Evolutionary conservation across 2,888 invertebrate genomes (phyloP).

Genomic region (Brenthis ino): DNA sequence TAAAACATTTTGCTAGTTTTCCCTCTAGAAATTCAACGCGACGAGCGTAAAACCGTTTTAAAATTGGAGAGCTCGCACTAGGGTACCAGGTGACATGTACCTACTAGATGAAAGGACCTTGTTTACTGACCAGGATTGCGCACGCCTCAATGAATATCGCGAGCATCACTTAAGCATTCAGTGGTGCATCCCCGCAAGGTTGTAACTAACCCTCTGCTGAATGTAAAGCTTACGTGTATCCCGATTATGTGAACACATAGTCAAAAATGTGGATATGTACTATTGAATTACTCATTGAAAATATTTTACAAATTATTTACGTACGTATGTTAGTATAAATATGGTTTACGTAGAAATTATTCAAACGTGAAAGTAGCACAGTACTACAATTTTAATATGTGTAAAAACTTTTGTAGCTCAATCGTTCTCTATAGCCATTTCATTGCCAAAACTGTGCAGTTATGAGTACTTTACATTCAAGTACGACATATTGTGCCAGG

Average conservation of each 20-base stretch:
- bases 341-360: background rate
- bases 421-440: constrained; percentile 14
- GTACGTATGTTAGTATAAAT: too few relatives aligned
- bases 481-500: constrained; percentile 27
- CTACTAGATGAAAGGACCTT: constrained; percentile 56
- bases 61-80: constrained; percentile 48
- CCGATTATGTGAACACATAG: constrained; percentile 1
- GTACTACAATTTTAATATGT: constrained; percentile 9
- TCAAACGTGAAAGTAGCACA: constrained; percentile 14
- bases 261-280: background rate
- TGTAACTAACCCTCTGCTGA: constrained; percentile 66
- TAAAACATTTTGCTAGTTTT: background rate
- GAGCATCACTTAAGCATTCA: constrained; percentile 70
- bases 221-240: constrained; percentile 35
- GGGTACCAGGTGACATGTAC: constrained; percentile 72
- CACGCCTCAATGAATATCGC: constrained; percentile 58
- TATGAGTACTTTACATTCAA: constrained; percentile 15
- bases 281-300: background rate
- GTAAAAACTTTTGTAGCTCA: constrained; percentile 18
- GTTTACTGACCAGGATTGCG: constrained; percentile 69
- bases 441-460: constrained; percentile 24
- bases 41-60: constrained; percentile 22
- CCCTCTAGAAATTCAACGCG: constrained; percentile 7
- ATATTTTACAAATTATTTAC: background rate
- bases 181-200: constrained; percentile 58